These are phyloP conservation scores for Stramonita haemastoma DNA, from an alignment of 2,888 invertebrate genomes.

Conservation along the genomic window DNA sequence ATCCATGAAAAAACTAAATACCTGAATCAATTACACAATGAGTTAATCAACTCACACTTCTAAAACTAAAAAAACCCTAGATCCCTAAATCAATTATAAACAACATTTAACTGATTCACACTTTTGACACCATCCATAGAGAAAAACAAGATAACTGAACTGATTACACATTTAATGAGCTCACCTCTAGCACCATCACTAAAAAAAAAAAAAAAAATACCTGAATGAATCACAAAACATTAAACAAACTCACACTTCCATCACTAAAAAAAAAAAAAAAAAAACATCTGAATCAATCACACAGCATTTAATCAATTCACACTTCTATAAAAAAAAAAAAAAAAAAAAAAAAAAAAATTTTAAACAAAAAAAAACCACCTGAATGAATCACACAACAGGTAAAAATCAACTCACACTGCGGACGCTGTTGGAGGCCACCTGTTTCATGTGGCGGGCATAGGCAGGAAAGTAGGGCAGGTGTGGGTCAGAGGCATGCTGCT, in stretches of 20 bases:
- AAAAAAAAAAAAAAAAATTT: neutral
- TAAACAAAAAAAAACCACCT: neutral
- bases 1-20: no score
- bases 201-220: no score
- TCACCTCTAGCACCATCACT: neutral
- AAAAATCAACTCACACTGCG: slow-evolving; percentile 58
- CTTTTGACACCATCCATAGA: no score
- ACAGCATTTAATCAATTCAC: neutral
- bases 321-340: no score
- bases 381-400: neutral
- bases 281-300: neutral
- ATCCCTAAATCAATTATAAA: no score
- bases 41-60: no score
- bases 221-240: no score
- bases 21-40: no score
- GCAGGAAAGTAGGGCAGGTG: slow-evolving; percentile 81
- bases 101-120: no score
- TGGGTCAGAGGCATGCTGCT: slow-evolving; percentile 50
- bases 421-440: slow-evolving; percentile 60
- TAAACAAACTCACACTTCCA: neutral
- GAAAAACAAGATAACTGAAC: no score
- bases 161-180: neutral
- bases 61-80: no score
- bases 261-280: no score
- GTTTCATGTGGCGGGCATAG: slow-evolving; percentile 48